These are phyloP conservation scores for Ciconia maguari DNA, from an alignment of 2,113 vertebrate genomes.

Conservation along the genomic window DNA sequence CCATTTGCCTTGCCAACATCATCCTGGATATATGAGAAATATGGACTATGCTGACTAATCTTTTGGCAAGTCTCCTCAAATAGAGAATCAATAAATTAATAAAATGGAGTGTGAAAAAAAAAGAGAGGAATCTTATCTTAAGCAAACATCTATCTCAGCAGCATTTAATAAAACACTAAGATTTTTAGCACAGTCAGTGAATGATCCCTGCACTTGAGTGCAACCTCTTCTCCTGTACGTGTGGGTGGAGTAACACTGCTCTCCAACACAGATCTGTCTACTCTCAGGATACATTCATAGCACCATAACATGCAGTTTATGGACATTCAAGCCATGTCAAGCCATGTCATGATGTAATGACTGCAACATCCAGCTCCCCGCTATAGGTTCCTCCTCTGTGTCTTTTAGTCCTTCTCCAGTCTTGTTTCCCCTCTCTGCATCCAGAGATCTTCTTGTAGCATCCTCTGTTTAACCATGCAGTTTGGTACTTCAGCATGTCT, in stretches of 20 bases:
- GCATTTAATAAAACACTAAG: not conserved
- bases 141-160: not conserved
- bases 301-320: not conserved
- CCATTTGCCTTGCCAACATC: not conserved
- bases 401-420: not conserved
- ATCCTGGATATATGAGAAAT: not conserved
- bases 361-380: not conserved
- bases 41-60: not conserved
- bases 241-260: not conserved
- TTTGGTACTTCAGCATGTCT: not conserved
- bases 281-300: not conserved
- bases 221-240: not conserved
- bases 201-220: not conserved
- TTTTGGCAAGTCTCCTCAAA: not conserved
- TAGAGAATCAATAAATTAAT: not conserved
- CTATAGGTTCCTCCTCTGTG: not conserved
- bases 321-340: not conserved
- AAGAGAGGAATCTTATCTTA: not conserved
- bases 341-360: not conserved
- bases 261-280: not conserved
- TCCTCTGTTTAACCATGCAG: not conserved
- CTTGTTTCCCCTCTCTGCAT: not conserved
- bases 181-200: not conserved
- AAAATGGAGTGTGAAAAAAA: not conserved
- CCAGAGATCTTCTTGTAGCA: not conserved